Conservation (phyloP, 2,888 invertebrate species). For the Steinernema scapterisci region DNA sequence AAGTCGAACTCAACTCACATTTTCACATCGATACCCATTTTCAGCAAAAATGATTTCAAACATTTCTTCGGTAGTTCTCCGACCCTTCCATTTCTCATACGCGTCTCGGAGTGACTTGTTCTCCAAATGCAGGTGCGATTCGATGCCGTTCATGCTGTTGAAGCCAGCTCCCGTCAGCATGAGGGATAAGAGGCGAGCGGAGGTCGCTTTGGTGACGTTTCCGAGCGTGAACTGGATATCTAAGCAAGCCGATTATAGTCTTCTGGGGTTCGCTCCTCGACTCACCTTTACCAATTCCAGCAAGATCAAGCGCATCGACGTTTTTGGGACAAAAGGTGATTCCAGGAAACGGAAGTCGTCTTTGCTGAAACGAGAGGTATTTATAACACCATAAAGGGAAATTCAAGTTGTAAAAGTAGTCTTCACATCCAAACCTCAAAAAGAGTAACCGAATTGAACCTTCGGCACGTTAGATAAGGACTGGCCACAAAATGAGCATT, state of each 20-base stretch:
- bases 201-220: not conserved
- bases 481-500: too few species aligned
- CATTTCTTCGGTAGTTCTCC: not conserved
- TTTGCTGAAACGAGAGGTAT: not conserved
- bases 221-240: not conserved
- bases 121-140: not conserved
- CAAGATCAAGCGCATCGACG: not conserved
- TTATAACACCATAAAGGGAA: too few species aligned
- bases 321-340: slow-evolving; percentile 18
- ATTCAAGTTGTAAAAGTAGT: too few species aligned
- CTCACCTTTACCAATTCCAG: not conserved
- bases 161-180: slow-evolving; percentile 3
- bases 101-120: not conserved
- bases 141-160: slow-evolving; percentile 1
- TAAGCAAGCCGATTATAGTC: not conserved
- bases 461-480: too few species aligned
- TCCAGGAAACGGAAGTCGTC: not conserved
- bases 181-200: not conserved
- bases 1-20: not conserved
- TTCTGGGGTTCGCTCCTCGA: too few species aligned
- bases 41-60: not conserved
- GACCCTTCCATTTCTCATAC: not conserved
- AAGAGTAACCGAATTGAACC: too few species aligned
- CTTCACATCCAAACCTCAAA: too few species aligned
- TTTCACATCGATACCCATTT: not conserved